Evolutionary conservation across 2,113 vertebrate species (phyloP), one percentile per base, ranked within the genome.

Genomic region (Platichthys stellatus): DNA sequence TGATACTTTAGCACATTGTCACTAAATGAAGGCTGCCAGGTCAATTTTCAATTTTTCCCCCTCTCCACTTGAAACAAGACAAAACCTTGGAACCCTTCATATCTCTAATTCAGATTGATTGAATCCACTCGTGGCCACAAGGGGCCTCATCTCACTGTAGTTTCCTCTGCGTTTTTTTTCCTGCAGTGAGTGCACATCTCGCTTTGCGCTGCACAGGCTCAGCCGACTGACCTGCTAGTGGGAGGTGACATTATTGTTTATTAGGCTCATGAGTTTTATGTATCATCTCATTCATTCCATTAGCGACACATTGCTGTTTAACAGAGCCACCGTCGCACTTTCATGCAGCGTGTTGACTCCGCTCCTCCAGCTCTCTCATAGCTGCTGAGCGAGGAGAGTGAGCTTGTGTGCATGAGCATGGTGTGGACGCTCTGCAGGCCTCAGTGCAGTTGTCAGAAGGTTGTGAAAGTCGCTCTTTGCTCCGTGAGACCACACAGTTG

Each of bases 41-140:
- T 94, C 92, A 89, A 93, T 94, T 94, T 93, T 91, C 87, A 83
- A 88, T 93, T 90, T 86, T 78, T n/a, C 7, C 57, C 53, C 26
- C 87, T 77, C 89, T 89, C 89, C 91, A 93, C 86, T 89, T 85
- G 89, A 90, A 92, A 90, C 87, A 88, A 90, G 90, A 87, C 89
- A 88, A 92, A 92, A 92, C 91, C 87, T 88, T 76, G 67, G 83
- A 90, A 92, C 89, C 81, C 92, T 89, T 87, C 87, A 92, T 83
- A 82, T 89, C 79, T 91, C 88, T 83, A 91, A 93, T 92, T 88
- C 86, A 84, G 79, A 90, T 90, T 93, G 88, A 91, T 94, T 92
- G 87, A 86, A 92, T 84, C 85, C 88, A 90, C 93, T 93, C 77
- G 23, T 86, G 87, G 75, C 82, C 87, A 92, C 84, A 81, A 91